Evolutionary conservation across 1,140 invertebrate species (phyloP).

Genomic region (Sarcophaga bullata): DNA sequence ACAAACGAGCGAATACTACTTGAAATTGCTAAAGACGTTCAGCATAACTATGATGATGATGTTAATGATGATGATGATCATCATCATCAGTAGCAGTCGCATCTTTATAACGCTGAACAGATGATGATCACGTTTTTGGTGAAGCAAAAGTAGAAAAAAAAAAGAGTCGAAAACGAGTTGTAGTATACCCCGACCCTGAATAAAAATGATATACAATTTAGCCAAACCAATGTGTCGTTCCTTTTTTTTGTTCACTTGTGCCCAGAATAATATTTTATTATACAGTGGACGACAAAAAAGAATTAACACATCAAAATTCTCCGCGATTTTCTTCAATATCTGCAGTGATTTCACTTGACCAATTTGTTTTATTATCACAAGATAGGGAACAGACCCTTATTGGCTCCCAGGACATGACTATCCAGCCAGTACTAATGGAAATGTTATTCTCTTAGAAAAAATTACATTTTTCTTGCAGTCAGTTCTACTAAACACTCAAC

Average conservation of each 20-base stretch:
- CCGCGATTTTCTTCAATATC: too few species aligned
- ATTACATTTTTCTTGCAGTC: too few species aligned
- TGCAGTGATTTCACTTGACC: too few species aligned
- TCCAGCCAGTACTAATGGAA: too few species aligned
- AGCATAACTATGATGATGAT: not conserved
- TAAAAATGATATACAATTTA: conserved; percentile 10
- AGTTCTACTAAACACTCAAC: too few species aligned
- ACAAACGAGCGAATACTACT: not conserved
- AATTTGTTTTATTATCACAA: too few species aligned
- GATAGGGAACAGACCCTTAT: too few species aligned
- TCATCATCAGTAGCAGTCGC: too few species aligned
- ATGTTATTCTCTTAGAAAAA: too few species aligned
- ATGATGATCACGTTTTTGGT: not conserved
- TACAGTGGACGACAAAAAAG: not conserved
- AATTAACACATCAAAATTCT: not conserved
- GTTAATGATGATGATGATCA: not conserved
- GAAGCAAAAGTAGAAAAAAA: not conserved
- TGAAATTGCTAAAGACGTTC: not conserved
- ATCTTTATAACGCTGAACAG: too few species aligned
- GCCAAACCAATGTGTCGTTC: not conserved
- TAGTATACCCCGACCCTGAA: conserved; percentile 10
- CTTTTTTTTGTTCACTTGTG: not conserved
- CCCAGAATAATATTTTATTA: not conserved
- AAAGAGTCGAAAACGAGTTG: not conserved
- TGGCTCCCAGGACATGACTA: too few species aligned